Evolutionary conservation across 2,113 vertebrate genomes (phyloP).

Genomic region (Peucedramus taeniatus): DNA sequence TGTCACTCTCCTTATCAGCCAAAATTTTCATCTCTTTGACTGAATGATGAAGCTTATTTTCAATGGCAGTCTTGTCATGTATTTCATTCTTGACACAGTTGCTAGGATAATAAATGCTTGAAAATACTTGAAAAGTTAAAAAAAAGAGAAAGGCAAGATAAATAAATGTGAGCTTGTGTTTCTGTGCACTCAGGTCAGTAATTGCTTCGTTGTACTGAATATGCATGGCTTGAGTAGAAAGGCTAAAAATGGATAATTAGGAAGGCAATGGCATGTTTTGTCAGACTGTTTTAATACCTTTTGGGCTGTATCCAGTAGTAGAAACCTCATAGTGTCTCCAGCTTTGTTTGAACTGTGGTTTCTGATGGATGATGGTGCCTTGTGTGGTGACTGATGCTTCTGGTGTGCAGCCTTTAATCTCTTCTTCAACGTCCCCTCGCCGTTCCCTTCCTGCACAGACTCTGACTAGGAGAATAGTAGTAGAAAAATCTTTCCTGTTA

Average conservation of each 20-base stretch:
- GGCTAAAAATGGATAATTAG: not conserved
- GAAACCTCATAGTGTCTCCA: not conserved
- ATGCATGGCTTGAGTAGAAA: not conserved
- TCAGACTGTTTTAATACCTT: not conserved
- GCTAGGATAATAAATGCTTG: not conserved
- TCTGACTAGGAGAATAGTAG: not conserved
- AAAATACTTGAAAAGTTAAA: not conserved
- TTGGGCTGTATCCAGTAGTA: not conserved
- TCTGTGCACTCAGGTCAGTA: not conserved
- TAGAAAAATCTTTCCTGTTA: not conserved
- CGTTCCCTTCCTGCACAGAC: not conserved
- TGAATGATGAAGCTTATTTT: not conserved
- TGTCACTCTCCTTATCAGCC: not conserved
- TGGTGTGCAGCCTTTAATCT: not conserved
- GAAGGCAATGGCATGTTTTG: not conserved
- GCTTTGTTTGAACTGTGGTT: not conserved
- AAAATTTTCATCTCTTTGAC: not conserved
- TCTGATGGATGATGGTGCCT: not conserved
- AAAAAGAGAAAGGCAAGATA: not conserved
- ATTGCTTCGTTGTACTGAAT: not conserved
- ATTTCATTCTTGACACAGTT: not conserved
- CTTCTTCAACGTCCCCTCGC: fast-evolving
- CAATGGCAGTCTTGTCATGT: not conserved
- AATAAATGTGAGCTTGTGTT: not conserved
- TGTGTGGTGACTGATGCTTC: not conserved